These are phyloP conservation scores for Augiades crinisus DNA, from an alignment of 2,888 invertebrate species.

Conservation along the genomic window DNA sequence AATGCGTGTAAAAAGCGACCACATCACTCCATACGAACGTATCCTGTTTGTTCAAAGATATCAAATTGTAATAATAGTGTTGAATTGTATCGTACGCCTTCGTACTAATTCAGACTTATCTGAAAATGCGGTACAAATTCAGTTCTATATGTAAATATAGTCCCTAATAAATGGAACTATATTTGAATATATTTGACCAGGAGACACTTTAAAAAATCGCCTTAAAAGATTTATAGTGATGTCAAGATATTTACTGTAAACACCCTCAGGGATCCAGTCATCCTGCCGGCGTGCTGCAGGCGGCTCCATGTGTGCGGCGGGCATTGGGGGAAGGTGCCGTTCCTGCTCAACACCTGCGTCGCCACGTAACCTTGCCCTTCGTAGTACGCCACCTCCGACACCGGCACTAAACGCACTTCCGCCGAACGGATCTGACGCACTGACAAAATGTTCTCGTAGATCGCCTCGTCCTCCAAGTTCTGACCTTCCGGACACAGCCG, in stretches of 20 bases:
- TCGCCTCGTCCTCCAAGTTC: conserved; percentile 76
- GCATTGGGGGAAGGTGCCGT: conserved; percentile 77
- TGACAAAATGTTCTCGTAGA: conserved; percentile 76
- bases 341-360: conserved; percentile 72
- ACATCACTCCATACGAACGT: conserved; percentile 48
- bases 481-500: conserved; percentile 77
- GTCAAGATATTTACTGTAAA: conserved; percentile 71
- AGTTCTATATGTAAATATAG: too few species aligned
- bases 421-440: conserved; percentile 76
- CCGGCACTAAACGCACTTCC: conserved; percentile 78
- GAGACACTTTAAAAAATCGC: too few species aligned
- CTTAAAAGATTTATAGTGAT: too few species aligned
- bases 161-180: too few species aligned
- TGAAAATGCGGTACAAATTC: too few species aligned
- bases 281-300: conserved; percentile 63
- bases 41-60: conserved; percentile 60
- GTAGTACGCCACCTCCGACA: conserved; percentile 75
- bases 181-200: too few species aligned
- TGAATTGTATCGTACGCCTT: conserved; percentile 10
- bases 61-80: conserved; percentile 45
- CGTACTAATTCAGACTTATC: conserved; percentile 20
- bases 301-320: conserved; percentile 77
- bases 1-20: conserved; percentile 69
- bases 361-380: conserved; percentile 76
- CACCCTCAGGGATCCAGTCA: conserved; percentile 64